Evolutionary conservation across 2,113 vertebrate genomes (phyloP), one percentile per base, ranked within the genome.

Genomic region (Ameiurus melas): DNA sequence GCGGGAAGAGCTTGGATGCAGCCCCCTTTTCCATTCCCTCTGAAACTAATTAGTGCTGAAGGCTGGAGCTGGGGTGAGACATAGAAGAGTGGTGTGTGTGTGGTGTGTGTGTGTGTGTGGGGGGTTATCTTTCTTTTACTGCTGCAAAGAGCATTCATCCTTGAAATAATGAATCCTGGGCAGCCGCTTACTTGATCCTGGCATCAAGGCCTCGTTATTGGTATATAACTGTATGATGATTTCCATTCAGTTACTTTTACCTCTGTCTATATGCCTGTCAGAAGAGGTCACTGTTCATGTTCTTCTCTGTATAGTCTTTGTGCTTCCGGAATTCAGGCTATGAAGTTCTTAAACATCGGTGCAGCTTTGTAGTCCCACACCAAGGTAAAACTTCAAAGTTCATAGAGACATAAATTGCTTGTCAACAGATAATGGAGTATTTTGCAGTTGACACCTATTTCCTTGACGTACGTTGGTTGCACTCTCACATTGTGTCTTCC

Each of bases 41-140:
- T 94, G 95, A 96, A 96, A 96, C 94, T 96, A 96, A 96, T 96
- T 96, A 96, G 92, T 87, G 89, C 94, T 95, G 95, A 93, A 92
- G 95, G 93, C 91, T 94, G 92, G 92, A 93, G 91, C 86, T 86
- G 33, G 79, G 87, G 85, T 80, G 91, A 91, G 87, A 79, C 85
- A 33, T n/a, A 88, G 90, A 81, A 64, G 77, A 75, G 70, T 71
- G 66, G 30, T 89, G 92, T 94, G 75, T 30, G 47, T 43, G 39
- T 43, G 39, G 39, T 36, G 39, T 19, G 60, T 25, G 58, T 77
- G 58, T 6, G 30, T 43, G 51, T 25, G 55, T 10, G 55, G 43
- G 78, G 57, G 55, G 43, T 70, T 33, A 17, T 66, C 58, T 58
- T 70, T 78, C 82, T 78, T 13, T 83, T 81, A 78, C 70, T 60